Percentiles rank a stretch among this genome's conserved stretches.
These are phyloP conservation scores for Hoplostethus mediterraneus DNA, from an alignment of 2,797 vertebrate genomes.

Conservation along the genomic window DNA sequence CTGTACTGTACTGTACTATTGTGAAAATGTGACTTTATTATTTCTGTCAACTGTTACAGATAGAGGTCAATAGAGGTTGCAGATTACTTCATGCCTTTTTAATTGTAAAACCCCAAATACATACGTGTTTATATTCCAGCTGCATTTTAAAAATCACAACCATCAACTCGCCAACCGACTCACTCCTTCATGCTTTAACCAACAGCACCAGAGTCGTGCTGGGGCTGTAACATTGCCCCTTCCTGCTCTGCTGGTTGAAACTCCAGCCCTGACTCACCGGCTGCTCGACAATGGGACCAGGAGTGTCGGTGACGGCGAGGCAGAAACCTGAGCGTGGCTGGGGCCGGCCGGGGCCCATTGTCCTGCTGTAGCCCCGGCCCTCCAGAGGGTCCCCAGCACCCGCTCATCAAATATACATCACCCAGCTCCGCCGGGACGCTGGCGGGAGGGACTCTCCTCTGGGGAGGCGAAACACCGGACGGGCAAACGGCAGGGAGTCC, in stretches of 20 bases:
- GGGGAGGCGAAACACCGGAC: constrained; percentile 52
- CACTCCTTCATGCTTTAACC: too few relatives aligned
- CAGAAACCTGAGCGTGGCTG: constrained; percentile 71
- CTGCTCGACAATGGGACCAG: constrained; percentile 43
- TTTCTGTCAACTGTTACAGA: too few relatives aligned
- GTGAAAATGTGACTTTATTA: too few relatives aligned
- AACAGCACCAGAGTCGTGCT: too few relatives aligned
- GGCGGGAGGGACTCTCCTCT: constrained; percentile 48
- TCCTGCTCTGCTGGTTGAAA: constrained; percentile 31
- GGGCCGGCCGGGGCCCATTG: constrained; percentile 53
- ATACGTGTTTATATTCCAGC: too few relatives aligned
- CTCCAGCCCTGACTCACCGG: constrained; percentile 48
- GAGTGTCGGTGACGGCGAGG: constrained; percentile 59
- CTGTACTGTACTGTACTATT: too few relatives aligned
- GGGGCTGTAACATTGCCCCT: constrained; percentile 50
- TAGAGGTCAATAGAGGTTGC: too few relatives aligned
- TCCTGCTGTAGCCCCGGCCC: constrained; percentile 49
- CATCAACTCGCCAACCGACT: not conserved
- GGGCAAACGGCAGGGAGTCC: constrained; percentile 35
- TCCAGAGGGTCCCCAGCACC: constrained; percentile 66
- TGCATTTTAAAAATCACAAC: not conserved
- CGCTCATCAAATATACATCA: constrained; percentile 80
- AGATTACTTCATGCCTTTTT: too few relatives aligned
- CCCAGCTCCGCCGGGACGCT: constrained; percentile 47
- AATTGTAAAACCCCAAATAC: too few relatives aligned